Conservation (phyloP, 2,888 invertebrate genomes). For the Conchocele bisecta region DNA sequence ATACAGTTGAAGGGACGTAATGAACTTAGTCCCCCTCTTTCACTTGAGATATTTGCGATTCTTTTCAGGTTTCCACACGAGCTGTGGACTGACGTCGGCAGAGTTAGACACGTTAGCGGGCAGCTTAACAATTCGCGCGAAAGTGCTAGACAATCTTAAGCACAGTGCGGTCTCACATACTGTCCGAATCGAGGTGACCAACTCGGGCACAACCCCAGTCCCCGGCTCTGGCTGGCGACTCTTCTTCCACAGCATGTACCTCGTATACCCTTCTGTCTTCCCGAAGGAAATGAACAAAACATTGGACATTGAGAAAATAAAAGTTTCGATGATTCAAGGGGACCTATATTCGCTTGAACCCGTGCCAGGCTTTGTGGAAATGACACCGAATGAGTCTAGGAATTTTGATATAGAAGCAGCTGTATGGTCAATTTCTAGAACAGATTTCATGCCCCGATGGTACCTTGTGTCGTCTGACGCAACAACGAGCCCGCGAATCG, state of each 20-base stretch:
- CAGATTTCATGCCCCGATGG: slow-evolving; percentile 72
- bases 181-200: slow-evolving; percentile 38
- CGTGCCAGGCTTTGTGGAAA: slow-evolving; percentile 41
- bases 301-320: slow-evolving; percentile 50
- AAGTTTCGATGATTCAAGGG: slow-evolving; percentile 60
- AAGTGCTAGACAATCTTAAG: slow-evolving; percentile 52
- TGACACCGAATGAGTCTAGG: slow-evolving; percentile 34
- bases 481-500: slow-evolving; percentile 48
- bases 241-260: slow-evolving; percentile 70
- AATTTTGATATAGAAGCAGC: slow-evolving; percentile 39
- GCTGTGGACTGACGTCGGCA: slow-evolving; percentile 31
- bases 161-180: slow-evolving; percentile 35
- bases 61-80: no score
- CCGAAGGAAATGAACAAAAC: slow-evolving; percentile 43
- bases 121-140: slow-evolving; percentile 32
- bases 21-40: no score
- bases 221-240: slow-evolving; percentile 61
- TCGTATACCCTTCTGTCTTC: slow-evolving; percentile 65
- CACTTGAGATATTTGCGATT: no score
- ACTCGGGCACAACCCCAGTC: slow-evolving; percentile 38
- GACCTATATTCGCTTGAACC: slow-evolving; percentile 62
- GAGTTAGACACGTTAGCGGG: slow-evolving; percentile 41
- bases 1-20: no score
- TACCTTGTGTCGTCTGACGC: slow-evolving; percentile 54
- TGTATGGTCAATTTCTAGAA: slow-evolving; percentile 64